Evolutionary conservation across 2,113 vertebrate genomes (phyloP).

Genomic region (Emydura subglobosa): DNA sequence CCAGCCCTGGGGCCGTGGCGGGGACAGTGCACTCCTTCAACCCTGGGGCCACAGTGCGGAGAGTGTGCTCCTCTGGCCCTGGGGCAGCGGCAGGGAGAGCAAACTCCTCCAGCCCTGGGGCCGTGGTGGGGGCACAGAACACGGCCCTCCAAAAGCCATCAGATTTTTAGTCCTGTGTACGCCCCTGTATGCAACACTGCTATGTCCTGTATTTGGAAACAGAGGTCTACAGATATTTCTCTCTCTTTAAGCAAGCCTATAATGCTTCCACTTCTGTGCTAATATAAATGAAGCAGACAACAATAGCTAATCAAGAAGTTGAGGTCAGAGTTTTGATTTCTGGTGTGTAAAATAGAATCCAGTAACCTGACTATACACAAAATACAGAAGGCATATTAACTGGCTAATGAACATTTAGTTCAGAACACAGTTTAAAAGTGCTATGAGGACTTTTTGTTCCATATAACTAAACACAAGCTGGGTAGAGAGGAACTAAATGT

Average conservation of each 20-base stretch:
- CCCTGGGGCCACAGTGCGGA: too few relatives aligned
- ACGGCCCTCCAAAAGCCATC: too few relatives aligned
- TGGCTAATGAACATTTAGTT: not conserved
- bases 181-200: not conserved
- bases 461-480: not conserved
- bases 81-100: too few relatives aligned
- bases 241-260: not conserved
- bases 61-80: too few relatives aligned
- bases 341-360: not conserved
- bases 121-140: too few relatives aligned
- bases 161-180: too few relatives aligned
- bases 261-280: not conserved
- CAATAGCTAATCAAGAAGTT: not conserved
- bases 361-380: not conserved
- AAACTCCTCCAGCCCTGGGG: too few relatives aligned
- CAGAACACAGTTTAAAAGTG: not conserved
- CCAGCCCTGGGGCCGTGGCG: too few relatives aligned
- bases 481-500: not conserved
- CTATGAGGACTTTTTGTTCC: not conserved
- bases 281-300: not conserved
- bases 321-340: not conserved
- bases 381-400: not conserved
- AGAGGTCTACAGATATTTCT: not conserved
- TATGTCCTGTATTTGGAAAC: not conserved
- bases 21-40: too few relatives aligned